Percentiles rank a stretch among this genome's conserved stretches.
Conservation (phyloP, 2,797 vertebrate species). For the Thripadectes ignobilis region DNA sequence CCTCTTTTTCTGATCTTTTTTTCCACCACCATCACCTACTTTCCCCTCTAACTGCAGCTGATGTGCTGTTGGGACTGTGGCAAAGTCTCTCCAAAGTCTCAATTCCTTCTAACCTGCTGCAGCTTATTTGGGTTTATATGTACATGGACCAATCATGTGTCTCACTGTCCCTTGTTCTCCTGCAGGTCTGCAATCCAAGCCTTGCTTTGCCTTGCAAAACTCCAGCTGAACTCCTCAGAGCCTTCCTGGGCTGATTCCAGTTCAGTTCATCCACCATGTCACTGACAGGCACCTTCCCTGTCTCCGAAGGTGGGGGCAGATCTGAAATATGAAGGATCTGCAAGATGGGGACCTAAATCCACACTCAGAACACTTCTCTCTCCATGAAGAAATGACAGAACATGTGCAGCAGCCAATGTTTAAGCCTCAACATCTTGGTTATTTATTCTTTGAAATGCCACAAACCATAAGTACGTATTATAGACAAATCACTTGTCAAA, state of each 20-base stretch:
- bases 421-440: constrained; percentile 73
- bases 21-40: background rate
- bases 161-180: background rate
- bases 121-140: background rate
- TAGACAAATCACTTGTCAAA: constrained; percentile 76
- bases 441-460: constrained; percentile 73
- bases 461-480: constrained; percentile 73
- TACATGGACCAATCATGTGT: fast-evolving
- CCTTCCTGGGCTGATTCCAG: background rate
- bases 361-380: background rate
- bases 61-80: background rate
- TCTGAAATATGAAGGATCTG: background rate
- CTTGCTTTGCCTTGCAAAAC: background rate
- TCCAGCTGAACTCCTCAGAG: background rate
- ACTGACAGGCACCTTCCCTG: background rate
- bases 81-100: background rate
- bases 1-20: background rate
- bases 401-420: constrained; percentile 74
- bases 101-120: background rate
- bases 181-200: background rate
- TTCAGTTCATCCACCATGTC: background rate
- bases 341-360: background rate
- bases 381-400: constrained; percentile 58
- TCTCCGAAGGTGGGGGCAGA: background rate
- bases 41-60: background rate